A percentile compares a stretch with the other conserved stretches of the same genome.
These are phyloP conservation scores for Podarcis lilfordi DNA, from an alignment of 2,797 vertebrate species.

Conservation along the genomic window DNA sequence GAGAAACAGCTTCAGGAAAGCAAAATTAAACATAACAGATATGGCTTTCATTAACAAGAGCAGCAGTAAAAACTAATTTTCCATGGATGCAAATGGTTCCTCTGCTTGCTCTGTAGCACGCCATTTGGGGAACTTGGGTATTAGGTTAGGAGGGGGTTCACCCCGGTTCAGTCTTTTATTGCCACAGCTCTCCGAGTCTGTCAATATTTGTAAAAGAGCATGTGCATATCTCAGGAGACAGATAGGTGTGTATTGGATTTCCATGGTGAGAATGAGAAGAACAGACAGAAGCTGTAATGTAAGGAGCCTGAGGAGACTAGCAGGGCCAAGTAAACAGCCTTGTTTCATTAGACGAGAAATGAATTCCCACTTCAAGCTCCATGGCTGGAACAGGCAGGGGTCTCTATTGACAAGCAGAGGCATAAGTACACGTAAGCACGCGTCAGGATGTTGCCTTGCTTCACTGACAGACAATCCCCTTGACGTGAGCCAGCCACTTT, in stretches of 20 bases:
- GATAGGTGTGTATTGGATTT: slow-evolving; percentile 10
- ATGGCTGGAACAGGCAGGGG: neutral
- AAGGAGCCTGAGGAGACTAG: neutral
- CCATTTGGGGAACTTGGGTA: slow-evolving; percentile 22
- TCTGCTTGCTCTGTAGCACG: slow-evolving; percentile 36
- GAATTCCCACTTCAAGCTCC: rapidly evolving
- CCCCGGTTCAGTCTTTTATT: slow-evolving; percentile 28
- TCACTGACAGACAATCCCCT: slow-evolving; percentile 7
- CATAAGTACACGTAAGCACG: neutral
- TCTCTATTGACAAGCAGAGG: slow-evolving; percentile 11
- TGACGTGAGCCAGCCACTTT: slow-evolving; percentile 1
- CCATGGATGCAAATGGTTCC: slow-evolving; percentile 11
- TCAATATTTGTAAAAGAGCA: slow-evolving; percentile 27
- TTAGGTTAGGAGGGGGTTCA: slow-evolving; percentile 7
- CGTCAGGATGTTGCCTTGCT: neutral
- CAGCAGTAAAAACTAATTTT: slow-evolving; percentile 30
- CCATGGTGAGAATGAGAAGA: slow-evolving; percentile 15
- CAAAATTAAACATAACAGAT: slow-evolving; percentile 17
- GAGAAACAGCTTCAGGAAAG: neutral
- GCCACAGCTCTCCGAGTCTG: neutral
- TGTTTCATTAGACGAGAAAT: neutral
- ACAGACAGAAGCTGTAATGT: neutral
- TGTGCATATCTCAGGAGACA: rapidly evolving
- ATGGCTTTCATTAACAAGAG: slow-evolving; percentile 11
- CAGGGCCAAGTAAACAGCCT: neutral